Percentiles rank a stretch among this genome's conserved stretches.
Evolutionary conservation across 1,140 invertebrate genomes (phyloP).

Genomic region (Drosophila nikananu): DNA sequence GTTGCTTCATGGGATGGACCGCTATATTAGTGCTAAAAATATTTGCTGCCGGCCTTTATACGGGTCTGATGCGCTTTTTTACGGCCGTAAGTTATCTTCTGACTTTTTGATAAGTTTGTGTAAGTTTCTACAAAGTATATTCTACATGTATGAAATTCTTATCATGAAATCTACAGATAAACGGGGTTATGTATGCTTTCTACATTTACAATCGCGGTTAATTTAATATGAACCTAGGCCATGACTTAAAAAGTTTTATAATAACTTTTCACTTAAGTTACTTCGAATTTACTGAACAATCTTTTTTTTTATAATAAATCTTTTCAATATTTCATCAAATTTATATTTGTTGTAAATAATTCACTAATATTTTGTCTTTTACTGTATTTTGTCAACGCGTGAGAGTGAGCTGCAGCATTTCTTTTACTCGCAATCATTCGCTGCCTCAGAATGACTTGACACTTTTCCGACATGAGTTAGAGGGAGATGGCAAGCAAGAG

Average conservation of each 20-base stretch:
- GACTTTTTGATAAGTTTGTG: background rate
- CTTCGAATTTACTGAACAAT: background rate
- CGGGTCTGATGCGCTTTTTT: constrained; percentile 86
- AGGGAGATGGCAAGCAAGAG: background rate
- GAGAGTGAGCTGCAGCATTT: background rate
- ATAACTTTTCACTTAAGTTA: background rate
- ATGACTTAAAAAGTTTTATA: background rate
- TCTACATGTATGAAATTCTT: background rate
- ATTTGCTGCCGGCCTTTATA: constrained; percentile 86
- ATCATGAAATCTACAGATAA: constrained; percentile 9
- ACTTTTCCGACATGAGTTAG: constrained; percentile 9
- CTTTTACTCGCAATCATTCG: constrained; percentile 2
- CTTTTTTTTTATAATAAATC: too few species aligned
- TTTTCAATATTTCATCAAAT: background rate
- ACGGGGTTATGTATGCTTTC: background rate
- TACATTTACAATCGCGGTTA: constrained; percentile 1
- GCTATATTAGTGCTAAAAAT: constrained; percentile 88
- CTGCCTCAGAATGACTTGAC: constrained; percentile 32
- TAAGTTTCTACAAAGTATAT: background rate
- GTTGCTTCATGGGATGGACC: constrained; percentile 87
- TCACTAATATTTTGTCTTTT: background rate
- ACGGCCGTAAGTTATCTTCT: constrained; percentile 86
- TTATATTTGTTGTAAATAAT: too few species aligned
- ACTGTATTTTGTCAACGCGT: background rate
- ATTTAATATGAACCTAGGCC: background rate